These are phyloP conservation scores for Ochropacha duplaris DNA, from an alignment of 2,888 invertebrate genomes.

Conservation along the genomic window DNA sequence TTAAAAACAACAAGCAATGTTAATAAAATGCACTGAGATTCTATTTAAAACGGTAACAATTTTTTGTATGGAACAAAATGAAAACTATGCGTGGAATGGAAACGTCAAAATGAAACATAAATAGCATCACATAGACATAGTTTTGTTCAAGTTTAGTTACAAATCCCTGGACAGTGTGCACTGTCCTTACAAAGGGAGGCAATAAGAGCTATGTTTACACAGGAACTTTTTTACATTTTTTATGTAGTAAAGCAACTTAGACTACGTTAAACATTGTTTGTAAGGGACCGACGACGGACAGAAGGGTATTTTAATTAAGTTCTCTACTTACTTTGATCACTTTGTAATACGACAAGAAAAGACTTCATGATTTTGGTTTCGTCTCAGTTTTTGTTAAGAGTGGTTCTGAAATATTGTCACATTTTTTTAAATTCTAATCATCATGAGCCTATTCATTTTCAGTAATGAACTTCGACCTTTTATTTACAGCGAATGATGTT, in stretches of 20 bases:
- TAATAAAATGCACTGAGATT: too few relatives aligned
- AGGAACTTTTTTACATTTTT: conserved; percentile 31
- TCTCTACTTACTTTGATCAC: conserved; percentile 47
- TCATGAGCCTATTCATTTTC: too few relatives aligned
- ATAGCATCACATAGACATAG: conserved; percentile 8
- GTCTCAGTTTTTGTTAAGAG: conserved; percentile 47
- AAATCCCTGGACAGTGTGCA: conserved; percentile 4
- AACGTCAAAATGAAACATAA: neutral
- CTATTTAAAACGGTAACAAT: too few relatives aligned
- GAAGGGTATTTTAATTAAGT: conserved; percentile 50
- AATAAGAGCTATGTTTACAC: conserved; percentile 24
- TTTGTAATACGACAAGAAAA: conserved; percentile 28
- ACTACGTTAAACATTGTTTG: conserved; percentile 34
- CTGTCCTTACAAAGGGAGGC: conserved; percentile 12
- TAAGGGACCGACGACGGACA: conserved; percentile 20
- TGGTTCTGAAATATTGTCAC: too few relatives aligned
- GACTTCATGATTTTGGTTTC: conserved; percentile 28
- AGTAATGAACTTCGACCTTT: too few relatives aligned
- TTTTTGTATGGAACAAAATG: too few relatives aligned
- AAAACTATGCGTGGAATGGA: neutral
- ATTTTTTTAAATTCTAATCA: too few relatives aligned
- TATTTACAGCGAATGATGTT: too few relatives aligned
- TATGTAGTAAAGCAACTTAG: conserved; percentile 25
- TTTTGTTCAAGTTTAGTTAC: conserved; percentile 1
- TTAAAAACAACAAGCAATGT: too few relatives aligned